Base-by-base conservation (phyloP, 2,113 vertebrate species). In the Clarias magur region DNA sequence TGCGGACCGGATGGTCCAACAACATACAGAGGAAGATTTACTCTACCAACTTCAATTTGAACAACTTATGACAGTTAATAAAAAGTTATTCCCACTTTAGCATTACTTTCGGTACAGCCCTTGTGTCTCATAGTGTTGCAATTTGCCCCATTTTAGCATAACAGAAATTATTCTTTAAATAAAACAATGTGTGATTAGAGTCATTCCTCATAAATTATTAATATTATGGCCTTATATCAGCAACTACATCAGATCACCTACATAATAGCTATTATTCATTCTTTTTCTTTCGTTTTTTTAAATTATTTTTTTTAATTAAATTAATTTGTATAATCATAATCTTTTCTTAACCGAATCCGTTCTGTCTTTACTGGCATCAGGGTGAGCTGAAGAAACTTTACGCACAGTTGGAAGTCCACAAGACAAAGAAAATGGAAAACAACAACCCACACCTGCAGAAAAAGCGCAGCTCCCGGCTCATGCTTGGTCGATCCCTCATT, bases 341-440 rank as follows among this genome's bases (percentile, higher is more conserved):
- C n/a, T 63, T 67, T 86, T 75, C 54, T 80, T 88, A 86, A 85
- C 48, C 91, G 57, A n/a, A 90, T 88, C 83, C 84, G 70, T 62
- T 76, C 86, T 83, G 83, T 92, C 65, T 91, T 86, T 63, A 87
- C 83, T 91, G 79, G 75, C 75, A 80, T 0, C 86, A 99, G 98
- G 97, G 97, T 42, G 98, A 99, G 92, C 92, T 99, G 90, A 98
- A 97, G 95, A 98, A 98, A 94, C 95, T 99, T 80, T 99, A 99
- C 84, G 85, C 93, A 60, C 97, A 98, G 93, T 93, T 99, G 84
- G 97, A 99, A 94, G 94, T 95, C 85, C 95, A 97, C 89, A 97
- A 97, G 94, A 96, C 95, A 19, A 96, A 97, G 92, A 95, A 96
- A 92, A 98, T 99, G 97, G 91, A 95, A 0, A 89, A 93, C 80